phyloP scores from a whole-genome alignment of 2,797 vertebrate species.

The Monodelphis domestica region DNA sequence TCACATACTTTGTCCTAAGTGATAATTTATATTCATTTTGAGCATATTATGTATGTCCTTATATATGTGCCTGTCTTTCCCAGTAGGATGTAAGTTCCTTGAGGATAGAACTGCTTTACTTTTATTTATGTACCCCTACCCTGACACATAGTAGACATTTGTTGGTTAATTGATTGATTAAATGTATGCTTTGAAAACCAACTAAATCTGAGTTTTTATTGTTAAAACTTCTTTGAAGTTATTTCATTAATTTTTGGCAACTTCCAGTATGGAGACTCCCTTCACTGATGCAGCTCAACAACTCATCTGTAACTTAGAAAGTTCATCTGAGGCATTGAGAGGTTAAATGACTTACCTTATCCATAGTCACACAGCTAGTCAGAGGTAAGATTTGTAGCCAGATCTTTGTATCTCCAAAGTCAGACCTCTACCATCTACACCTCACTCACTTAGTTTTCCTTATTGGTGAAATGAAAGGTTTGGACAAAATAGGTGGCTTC shows the following conservation, averaged over 20 bases:
- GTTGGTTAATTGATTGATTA: background rate
- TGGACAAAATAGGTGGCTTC: background rate
- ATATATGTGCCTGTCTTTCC: background rate
- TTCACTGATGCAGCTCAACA: background rate
- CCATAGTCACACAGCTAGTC: background rate
- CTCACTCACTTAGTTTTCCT: background rate
- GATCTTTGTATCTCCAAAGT: background rate
- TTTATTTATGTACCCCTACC: background rate
- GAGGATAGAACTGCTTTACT: background rate
- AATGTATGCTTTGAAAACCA: background rate
- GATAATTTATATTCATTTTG: background rate
- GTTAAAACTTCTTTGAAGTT: background rate
- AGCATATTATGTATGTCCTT: background rate
- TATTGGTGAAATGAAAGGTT: background rate
- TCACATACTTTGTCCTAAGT: background rate
- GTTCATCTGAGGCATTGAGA: background rate
- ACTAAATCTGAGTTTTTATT: background rate
- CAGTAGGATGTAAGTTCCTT: background rate
- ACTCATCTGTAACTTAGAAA: background rate
- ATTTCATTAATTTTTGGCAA: background rate
- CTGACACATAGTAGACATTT: background rate
- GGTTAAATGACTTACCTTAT: background rate
- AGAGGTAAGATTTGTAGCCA: background rate
- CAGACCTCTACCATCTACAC: background rate
- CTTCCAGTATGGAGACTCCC: background rate